A percentile compares a stretch with the other conserved stretches of the same genome.
phyloP scores from a whole-genome alignment of 2,888 invertebrate species.

The Malacosoma neustria region DNA sequence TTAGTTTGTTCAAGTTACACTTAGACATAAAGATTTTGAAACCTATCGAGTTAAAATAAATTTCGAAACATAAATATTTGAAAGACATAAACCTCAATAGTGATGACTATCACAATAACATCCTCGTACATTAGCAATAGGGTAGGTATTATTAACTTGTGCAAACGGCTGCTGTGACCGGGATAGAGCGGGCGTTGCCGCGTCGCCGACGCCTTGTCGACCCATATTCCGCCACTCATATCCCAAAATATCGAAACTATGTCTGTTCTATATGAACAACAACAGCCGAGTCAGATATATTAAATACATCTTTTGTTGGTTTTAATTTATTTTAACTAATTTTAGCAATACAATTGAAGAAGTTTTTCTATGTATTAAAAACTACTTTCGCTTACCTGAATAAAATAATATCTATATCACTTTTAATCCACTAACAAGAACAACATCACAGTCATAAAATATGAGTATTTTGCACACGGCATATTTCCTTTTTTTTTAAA shows the following conservation, averaged over 20 bases:
- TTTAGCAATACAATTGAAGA: too few relatives aligned
- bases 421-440: slow-evolving; percentile 13
- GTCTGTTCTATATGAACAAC: slow-evolving; percentile 24
- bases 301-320: neutral
- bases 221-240: slow-evolving; percentile 63
- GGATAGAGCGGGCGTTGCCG: slow-evolving; percentile 66
- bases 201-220: slow-evolving; percentile 48
- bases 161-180: slow-evolving; percentile 58
- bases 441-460: slow-evolving; percentile 16
- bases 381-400: slow-evolving; percentile 7
- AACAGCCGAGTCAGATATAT: slow-evolving; percentile 7
- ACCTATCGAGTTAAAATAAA: too few relatives aligned
- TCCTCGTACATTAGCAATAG: slow-evolving; percentile 6
- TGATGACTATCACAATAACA: too few relatives aligned
- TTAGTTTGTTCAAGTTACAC: too few relatives aligned
- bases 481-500: slow-evolving; percentile 19
- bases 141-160: slow-evolving; percentile 31
- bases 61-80: too few relatives aligned
- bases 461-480: slow-evolving; percentile 19
- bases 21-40: too few relatives aligned
- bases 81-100: too few relatives aligned
- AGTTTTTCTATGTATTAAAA: slow-evolving; percentile 1
- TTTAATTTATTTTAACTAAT: neutral
- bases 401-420: slow-evolving; percentile 12
- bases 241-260: slow-evolving; percentile 65